phyloP scores from a whole-genome alignment of 2,797 vertebrate genomes.

The Hirundo rustica region DNA sequence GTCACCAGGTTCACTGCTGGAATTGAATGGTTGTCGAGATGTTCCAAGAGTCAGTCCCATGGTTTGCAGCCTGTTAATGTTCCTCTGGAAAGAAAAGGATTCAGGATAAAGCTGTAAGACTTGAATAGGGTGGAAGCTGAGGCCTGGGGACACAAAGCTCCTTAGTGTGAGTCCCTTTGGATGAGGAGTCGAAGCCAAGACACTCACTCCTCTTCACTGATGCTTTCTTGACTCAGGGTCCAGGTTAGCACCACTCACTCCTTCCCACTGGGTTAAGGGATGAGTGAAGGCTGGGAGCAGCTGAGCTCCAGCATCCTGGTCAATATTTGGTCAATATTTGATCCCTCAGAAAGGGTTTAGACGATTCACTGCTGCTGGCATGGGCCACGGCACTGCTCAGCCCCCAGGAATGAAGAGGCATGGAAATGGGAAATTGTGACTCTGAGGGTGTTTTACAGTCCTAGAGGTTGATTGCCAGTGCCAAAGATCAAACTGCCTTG shows the following conservation, averaged over 20 bases:
- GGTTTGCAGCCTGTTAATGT: neutral
- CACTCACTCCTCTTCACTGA: neutral
- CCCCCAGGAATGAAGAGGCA: fast-evolving
- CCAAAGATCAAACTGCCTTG: neutral
- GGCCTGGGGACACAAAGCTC: neutral
- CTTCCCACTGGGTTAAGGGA: neutral
- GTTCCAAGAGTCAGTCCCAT: neutral
- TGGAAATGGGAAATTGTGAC: neutral
- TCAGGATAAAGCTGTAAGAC: neutral
- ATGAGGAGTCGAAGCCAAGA: neutral
- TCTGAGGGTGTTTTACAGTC: neutral
- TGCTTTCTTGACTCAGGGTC: fast-evolving
- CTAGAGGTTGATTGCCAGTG: neutral
- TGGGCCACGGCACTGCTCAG: neutral
- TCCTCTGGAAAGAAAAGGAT: neutral
- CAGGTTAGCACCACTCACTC: neutral
- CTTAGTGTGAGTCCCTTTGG: neutral
- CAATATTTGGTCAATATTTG: neutral
- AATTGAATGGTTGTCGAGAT: neutral
- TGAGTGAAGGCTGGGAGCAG: neutral
- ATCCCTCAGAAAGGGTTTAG: neutral
- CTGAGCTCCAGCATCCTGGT: neutral
- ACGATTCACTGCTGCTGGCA: neutral
- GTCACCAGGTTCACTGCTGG: neutral
- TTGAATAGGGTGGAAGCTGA: neutral